Evolutionary conservation across 2,113 vertebrate species (phyloP).

Genomic region (Macrotis lagotis): DNA sequence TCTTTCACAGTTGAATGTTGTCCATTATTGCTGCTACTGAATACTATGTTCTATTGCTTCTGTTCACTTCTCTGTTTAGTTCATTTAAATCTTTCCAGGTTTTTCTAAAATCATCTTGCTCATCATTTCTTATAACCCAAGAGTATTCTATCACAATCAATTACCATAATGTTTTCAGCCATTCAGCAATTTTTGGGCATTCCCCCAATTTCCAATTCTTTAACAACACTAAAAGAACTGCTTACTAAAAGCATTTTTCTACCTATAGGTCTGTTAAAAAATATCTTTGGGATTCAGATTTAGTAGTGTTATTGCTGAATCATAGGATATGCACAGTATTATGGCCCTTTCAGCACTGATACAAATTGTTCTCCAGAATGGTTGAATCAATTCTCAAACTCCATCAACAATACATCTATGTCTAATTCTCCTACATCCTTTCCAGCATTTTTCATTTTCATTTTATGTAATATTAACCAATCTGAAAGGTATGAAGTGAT

Average conservation of each 20-base stretch:
- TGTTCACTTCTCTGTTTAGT: too few species aligned
- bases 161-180: neutral
- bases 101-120: too few species aligned
- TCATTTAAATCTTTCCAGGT: too few species aligned
- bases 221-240: neutral
- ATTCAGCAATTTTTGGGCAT: neutral
- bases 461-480: neutral
- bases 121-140: too few species aligned
- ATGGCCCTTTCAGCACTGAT: neutral
- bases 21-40: too few species aligned
- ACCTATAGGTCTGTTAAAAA: too few species aligned
- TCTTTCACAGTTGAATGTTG: too few species aligned
- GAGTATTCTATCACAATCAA: too few species aligned
- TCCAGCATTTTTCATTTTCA: neutral
- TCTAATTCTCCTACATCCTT: neutral
- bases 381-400: neutral
- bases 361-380: neutral
- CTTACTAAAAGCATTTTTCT: neutral
- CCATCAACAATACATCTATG: neutral
- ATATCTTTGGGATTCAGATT: too few species aligned
- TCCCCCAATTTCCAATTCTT: neutral
- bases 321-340: neutral
- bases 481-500: neutral
- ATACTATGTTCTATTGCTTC: too few species aligned
- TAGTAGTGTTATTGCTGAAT: neutral